Evolutionary conservation across 37 sponge, comb jelly and placozoan species (phyloP).

Genomic region (Ephydatia muelleri): DNA sequence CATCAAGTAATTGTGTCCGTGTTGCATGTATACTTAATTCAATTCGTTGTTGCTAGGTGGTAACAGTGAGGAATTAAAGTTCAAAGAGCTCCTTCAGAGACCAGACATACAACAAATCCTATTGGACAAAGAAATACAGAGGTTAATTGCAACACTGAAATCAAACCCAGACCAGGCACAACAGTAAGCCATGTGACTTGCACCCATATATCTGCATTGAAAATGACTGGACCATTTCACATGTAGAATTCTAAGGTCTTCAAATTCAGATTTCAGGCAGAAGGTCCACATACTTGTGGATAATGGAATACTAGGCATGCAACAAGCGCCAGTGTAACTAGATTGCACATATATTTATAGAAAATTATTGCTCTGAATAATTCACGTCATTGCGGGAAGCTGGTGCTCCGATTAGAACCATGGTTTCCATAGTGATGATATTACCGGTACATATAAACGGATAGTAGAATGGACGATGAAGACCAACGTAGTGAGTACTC

Average conservation of each 20-base stretch:
- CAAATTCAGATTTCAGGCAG: constrained; percentile 20
- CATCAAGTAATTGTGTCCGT: neutral
- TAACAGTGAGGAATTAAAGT: constrained; percentile 31
- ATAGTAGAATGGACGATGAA: too few relatives aligned
- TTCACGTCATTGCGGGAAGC: too few relatives aligned
- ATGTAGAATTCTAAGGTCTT: constrained; percentile 25
- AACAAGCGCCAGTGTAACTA: too few relatives aligned
- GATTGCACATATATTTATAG: too few relatives aligned
- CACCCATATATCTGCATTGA: neutral
- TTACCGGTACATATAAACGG: too few relatives aligned
- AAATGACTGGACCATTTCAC: neutral
- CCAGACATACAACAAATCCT: constrained; percentile 55
- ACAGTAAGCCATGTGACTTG: constrained; percentile 39
- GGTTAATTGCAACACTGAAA: constrained; percentile 34
- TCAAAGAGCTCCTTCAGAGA: constrained; percentile 43
- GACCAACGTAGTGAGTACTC: too few relatives aligned
- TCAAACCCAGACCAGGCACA: constrained; percentile 56
- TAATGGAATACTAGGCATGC: constrained; percentile 52
- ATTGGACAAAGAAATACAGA: constrained; percentile 44
- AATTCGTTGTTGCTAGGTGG: neutral
- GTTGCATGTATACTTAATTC: neutral
- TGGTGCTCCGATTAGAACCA: too few relatives aligned
- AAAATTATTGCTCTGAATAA: too few relatives aligned
- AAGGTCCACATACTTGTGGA: constrained; percentile 47
- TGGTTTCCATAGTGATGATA: too few relatives aligned